These are phyloP conservation scores for Cheilinus undulatus DNA, from an alignment of 2,113 vertebrate species.

Conservation along the genomic window DNA sequence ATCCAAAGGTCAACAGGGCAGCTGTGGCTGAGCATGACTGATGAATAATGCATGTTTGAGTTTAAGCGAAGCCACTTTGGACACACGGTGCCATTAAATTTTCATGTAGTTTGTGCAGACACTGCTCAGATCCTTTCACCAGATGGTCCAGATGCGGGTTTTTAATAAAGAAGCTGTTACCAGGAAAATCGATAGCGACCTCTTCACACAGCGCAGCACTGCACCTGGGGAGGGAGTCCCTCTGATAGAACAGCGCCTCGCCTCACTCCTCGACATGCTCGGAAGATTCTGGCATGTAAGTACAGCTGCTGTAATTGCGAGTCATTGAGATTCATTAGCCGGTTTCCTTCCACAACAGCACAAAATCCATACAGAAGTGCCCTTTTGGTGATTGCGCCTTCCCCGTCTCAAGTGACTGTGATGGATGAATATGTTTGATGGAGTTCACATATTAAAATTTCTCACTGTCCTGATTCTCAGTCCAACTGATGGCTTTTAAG, in stretches of 20 bases:
- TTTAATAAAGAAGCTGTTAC: constrained; percentile 51
- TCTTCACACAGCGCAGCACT: constrained; percentile 19
- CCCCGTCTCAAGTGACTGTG: constrained; percentile 45
- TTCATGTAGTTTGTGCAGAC: constrained; percentile 41
- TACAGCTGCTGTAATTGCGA: constrained; percentile 69
- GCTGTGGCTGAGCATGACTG: constrained; percentile 11
- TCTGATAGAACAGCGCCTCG: constrained; percentile 7
- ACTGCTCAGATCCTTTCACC: constrained; percentile 10
- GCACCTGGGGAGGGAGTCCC: constrained; percentile 43
- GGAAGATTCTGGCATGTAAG: constrained; percentile 54
- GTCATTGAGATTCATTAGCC: constrained; percentile 71
- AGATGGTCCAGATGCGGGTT: constrained; percentile 18
- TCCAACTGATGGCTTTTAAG: constrained; percentile 21
- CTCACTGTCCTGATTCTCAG: constrained; percentile 3
- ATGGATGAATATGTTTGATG: constrained; percentile 60
- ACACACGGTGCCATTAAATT: constrained; percentile 38
- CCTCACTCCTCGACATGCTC: constrained; percentile 34
- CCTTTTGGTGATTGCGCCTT: constrained; percentile 54
- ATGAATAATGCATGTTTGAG: constrained; percentile 46
- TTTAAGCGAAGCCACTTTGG: constrained; percentile 46
- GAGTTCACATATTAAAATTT: constrained; percentile 44
- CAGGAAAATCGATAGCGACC: constrained; percentile 45
- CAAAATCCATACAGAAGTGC: constrained; percentile 66
- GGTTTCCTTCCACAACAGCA: constrained; percentile 56
- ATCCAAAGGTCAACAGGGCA: constrained; percentile 50